These are phyloP conservation scores for Meloidogyne floridensis DNA, from an alignment of 1,140 invertebrate species.

Conservation along the genomic window DNA sequence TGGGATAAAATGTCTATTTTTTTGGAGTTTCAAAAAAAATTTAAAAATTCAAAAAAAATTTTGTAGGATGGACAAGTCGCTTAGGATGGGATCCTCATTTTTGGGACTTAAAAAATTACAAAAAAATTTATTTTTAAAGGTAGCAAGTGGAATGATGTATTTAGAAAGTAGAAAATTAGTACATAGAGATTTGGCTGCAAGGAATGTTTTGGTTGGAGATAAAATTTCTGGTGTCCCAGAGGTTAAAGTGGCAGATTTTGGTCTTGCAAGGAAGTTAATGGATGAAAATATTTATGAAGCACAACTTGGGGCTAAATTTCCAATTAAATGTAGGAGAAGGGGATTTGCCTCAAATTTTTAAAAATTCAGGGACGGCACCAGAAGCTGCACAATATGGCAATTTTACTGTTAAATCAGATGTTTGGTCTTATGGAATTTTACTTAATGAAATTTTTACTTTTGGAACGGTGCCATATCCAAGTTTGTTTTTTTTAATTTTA, in stretches of 20 bases:
- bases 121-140: constrained; percentile 64
- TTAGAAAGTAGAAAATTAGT: constrained; percentile 68
- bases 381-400: constrained; percentile 90
- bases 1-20: too few species aligned
- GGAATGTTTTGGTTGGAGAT: constrained; percentile 94
- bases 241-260: constrained; percentile 93
- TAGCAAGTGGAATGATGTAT: constrained; percentile 67
- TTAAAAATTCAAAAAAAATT: too few species aligned
- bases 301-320: constrained; percentile 73
- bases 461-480: constrained; percentile 76
- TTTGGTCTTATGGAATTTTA: constrained; percentile 98
- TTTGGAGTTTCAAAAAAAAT: too few species aligned
- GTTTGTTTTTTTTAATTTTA: constrained; percentile 21
- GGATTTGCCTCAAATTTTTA: background rate
- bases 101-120: too few species aligned
- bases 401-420: constrained; percentile 97
- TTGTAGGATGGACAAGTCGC: too few species aligned
- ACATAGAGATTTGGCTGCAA: constrained; percentile 86
- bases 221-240: constrained; percentile 77
- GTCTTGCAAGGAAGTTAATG: constrained; percentile 84
- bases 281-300: constrained; percentile 97
- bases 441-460: constrained; percentile 95
- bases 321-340: constrained; percentile 48
- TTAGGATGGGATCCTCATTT: too few species aligned
- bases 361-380: constrained; percentile 87